Conservation (phyloP, 1,140 invertebrate species). For the Ceratoteleas bidentatus region DNA sequence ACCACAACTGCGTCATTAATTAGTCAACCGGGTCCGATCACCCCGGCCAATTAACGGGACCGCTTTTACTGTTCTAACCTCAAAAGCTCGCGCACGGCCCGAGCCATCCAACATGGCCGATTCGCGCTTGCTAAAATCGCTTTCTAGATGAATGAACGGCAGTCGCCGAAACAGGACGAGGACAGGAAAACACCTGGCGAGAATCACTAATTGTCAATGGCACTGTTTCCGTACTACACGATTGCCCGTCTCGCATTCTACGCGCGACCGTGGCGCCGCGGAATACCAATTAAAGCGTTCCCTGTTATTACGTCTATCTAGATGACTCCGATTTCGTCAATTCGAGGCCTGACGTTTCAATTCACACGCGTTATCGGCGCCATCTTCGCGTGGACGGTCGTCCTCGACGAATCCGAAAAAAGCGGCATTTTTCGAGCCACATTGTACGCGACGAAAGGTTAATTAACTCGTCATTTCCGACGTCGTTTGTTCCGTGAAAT, state of each 20-base stretch:
- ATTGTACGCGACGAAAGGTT: neutral
- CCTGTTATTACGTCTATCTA: constrained; percentile 46
- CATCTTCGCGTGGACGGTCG: neutral
- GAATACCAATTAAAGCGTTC: constrained; percentile 59
- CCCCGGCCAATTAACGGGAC: neutral
- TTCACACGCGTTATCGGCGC: neutral
- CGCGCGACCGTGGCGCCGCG: constrained; percentile 22
- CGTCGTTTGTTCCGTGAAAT: neutral
- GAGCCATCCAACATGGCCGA: no score
- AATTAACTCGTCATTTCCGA: neutral
- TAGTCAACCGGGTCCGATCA: constrained; percentile 6
- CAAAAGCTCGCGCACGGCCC: no score
- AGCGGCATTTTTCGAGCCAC: neutral
- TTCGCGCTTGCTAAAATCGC: neutral
- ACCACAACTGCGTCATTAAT: constrained; percentile 30
- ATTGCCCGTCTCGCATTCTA: constrained; percentile 56
- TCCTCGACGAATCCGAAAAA: neutral
- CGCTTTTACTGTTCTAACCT: neutral
- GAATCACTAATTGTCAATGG: constrained; percentile 72
- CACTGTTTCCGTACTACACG: constrained; percentile 58
- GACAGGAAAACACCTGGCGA: constrained; percentile 71
- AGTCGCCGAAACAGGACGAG: constrained; percentile 70
- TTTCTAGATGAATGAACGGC: constrained; percentile 16
- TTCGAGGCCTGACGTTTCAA: constrained; percentile 15
- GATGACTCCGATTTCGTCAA: constrained; percentile 21